Conservation (phyloP, 2,797 vertebrate genomes). For the Centroberyx gerrardi region DNA sequence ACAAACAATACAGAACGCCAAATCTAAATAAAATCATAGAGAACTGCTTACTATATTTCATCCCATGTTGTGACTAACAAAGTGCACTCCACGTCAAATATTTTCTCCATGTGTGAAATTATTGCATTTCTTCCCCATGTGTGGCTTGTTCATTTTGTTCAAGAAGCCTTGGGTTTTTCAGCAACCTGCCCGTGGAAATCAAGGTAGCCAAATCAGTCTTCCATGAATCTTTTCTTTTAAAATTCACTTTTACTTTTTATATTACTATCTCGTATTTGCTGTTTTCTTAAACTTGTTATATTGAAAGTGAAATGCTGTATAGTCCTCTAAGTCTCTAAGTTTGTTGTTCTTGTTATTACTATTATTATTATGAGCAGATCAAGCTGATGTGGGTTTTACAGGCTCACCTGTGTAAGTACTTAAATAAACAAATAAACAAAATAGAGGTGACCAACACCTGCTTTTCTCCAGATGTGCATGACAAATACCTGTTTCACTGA, state of each 20-base stretch:
- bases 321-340: no score
- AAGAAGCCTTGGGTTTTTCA: constrained; percentile 28
- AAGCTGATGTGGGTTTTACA: not conserved
- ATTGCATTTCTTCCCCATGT: constrained; percentile 20
- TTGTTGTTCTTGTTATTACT: no score
- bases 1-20: constrained; percentile 35
- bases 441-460: constrained; percentile 2
- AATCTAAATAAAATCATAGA: constrained; percentile 31
- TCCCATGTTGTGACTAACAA: constrained; percentile 32
- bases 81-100: constrained; percentile 35
- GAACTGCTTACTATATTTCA: constrained; percentile 27
- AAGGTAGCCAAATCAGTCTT: constrained; percentile 15
- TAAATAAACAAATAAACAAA: constrained; percentile 15
- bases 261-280: not conserved
- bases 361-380: not conserved
- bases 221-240: not conserved
- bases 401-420: not conserved
- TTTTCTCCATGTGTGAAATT: constrained; percentile 44
- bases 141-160: not conserved
- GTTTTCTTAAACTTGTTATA: not conserved
- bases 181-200: constrained; percentile 18
- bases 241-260: not conserved
- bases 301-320: not conserved
- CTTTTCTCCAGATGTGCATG: constrained; percentile 32
- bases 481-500: constrained; percentile 4